Evolutionary conservation across 1,140 invertebrate genomes (phyloP).

Genomic region (Zophobas atratus): DNA sequence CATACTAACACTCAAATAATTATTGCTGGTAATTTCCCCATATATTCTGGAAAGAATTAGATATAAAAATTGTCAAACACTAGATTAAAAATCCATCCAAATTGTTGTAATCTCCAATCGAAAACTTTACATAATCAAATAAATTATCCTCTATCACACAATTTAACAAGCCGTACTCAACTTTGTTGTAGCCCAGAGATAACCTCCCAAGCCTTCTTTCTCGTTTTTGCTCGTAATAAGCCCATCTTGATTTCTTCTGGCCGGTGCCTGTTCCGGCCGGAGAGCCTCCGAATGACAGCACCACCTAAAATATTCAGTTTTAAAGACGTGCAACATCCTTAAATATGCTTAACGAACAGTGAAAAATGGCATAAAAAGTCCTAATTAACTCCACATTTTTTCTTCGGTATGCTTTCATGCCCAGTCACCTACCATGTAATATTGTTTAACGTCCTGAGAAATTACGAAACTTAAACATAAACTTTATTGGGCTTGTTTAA

Average conservation of each 20-base stretch:
- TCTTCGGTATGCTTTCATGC: conserved; percentile 39
- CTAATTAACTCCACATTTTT: conserved; percentile 28
- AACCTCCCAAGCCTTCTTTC: too few species aligned
- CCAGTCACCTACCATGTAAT: conserved; percentile 32
- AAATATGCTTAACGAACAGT: conserved; percentile 46
- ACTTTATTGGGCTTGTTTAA: conserved; percentile 28
- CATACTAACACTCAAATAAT: too few species aligned
- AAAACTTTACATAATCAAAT: too few species aligned
- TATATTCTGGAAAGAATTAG: too few species aligned
- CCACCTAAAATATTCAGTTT: not conserved
- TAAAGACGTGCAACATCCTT: conserved; percentile 10
- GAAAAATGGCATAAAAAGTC: conserved; percentile 35
- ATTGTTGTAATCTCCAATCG: too few species aligned
- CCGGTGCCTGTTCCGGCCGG: not conserved
- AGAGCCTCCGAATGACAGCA: conserved; percentile 2
- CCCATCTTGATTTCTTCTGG: not conserved
- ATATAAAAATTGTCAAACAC: too few species aligned
- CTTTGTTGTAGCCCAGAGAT: not conserved
- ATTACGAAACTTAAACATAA: conserved; percentile 25
- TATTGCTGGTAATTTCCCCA: too few species aligned
- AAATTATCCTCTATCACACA: too few species aligned
- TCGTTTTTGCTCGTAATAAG: too few species aligned
- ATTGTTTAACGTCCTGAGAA: conserved; percentile 43
- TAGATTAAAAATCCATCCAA: too few species aligned
- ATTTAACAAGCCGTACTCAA: too few species aligned